These are phyloP conservation scores for Halcyon senegalensis DNA, from an alignment of 2,113 vertebrate genomes.

Conservation along the genomic window DNA sequence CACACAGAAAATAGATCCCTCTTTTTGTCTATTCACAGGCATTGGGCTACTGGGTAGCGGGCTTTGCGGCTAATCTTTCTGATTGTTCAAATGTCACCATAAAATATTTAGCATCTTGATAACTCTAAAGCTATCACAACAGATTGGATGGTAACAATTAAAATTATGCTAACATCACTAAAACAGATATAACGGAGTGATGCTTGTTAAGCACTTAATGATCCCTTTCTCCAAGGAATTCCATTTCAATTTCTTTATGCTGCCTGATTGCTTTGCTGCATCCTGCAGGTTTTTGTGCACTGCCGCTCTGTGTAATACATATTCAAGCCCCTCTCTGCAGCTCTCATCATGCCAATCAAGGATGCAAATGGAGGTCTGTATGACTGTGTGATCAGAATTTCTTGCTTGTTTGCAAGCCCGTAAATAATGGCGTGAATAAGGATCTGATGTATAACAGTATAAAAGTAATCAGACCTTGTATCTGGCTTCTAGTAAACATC, in stretches of 20 bases:
- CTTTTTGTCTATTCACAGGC: slow-evolving; percentile 20
- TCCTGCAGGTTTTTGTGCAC: slow-evolving; percentile 67
- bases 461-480: slow-evolving; percentile 63
- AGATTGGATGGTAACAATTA: slow-evolving; percentile 70
- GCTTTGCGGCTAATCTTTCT: slow-evolving; percentile 33
- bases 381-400: slow-evolving; percentile 73
- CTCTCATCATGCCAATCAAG: slow-evolving; percentile 70
- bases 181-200: slow-evolving; percentile 67
- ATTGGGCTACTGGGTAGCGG: slow-evolving; percentile 7
- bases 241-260: slow-evolving; percentile 69
- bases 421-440: slow-evolving; percentile 60
- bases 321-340: slow-evolving; percentile 55
- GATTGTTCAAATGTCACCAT: slow-evolving; percentile 64
- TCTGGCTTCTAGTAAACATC: slow-evolving; percentile 41
- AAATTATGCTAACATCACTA: slow-evolving; percentile 65
- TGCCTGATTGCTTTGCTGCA: slow-evolving; percentile 64
- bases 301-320: slow-evolving; percentile 46
- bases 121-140: slow-evolving; percentile 71
- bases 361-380: slow-evolving; percentile 69
- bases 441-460: slow-evolving; percentile 50
- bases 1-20: slow-evolving; percentile 9
- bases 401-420: slow-evolving; percentile 63
- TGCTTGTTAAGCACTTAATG: slow-evolving; percentile 78
- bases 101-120: slow-evolving; percentile 71
- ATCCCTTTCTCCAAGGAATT: slow-evolving; percentile 72